A percentile compares a stretch with the other conserved stretches of the same genome.
Evolutionary conservation across 2,797 vertebrate genomes (phyloP).

Genomic region (Scleropages formosus): DNA sequence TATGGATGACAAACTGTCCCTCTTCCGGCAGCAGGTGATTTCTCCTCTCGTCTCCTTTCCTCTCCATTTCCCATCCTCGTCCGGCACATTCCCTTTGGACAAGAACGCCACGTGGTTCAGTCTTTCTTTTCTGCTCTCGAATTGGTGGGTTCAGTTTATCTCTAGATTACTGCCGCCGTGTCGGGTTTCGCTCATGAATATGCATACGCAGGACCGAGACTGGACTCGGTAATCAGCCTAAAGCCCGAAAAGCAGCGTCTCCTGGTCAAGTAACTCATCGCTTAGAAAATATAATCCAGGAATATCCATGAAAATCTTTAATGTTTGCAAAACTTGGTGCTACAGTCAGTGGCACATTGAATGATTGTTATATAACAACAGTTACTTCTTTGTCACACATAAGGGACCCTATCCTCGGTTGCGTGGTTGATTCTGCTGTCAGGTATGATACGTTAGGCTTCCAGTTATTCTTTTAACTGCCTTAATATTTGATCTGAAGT

Average conservation of each 20-base stretch:
- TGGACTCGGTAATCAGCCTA: background rate
- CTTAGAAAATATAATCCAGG: background rate
- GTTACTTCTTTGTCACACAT: no score
- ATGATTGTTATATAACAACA: no score
- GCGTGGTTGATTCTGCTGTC: no score
- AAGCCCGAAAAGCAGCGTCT: background rate
- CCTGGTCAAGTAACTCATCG: background rate
- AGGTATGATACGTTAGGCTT: no score
- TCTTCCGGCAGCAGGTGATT: slow-evolving; percentile 89
- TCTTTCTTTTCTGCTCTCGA: background rate
- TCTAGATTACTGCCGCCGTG: background rate
- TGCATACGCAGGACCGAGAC: background rate
- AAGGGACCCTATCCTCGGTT: no score
- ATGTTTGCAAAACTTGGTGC: no score
- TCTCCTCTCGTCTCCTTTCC: background rate
- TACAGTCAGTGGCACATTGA: no score
- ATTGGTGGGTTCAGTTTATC: background rate
- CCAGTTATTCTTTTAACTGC: no score
- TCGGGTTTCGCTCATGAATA: background rate
- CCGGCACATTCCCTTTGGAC: background rate
- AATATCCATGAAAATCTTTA: background rate
- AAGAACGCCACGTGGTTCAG: background rate
- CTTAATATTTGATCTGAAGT: no score
- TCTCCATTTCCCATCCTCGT: no score
- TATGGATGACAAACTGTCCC: slow-evolving; percentile 84